phyloP scores from a whole-genome alignment of 2,797 vertebrate genomes.

The Melanogrammus aeglefinus region DNA sequence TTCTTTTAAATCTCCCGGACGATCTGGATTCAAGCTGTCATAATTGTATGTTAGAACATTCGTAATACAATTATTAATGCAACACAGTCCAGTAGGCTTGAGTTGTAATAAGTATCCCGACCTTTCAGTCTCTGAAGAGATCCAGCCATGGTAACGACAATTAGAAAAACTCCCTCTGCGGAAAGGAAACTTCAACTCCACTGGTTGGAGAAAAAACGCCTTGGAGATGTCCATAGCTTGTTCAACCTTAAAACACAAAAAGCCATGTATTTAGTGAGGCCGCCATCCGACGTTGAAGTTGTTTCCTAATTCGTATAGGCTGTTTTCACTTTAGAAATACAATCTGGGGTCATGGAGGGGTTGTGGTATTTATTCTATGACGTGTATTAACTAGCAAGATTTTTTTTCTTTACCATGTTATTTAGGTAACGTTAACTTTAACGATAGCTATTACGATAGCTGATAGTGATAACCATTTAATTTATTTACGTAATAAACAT shows the following conservation, averaged over 20 bases:
- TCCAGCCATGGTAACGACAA: conserved; percentile 67
- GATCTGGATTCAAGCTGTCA: conserved; percentile 66
- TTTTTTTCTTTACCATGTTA: too few species aligned
- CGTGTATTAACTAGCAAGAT: too few species aligned
- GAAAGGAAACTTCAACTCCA: conserved; percentile 59
- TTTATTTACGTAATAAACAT: too few species aligned
- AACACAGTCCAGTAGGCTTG: background rate
- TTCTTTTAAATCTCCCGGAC: conserved; percentile 74
- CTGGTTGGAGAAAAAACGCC: conserved; percentile 71
- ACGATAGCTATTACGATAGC: too few species aligned
- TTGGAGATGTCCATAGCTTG: conserved; percentile 53
- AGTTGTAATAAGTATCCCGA: background rate
- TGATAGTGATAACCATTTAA: too few species aligned
- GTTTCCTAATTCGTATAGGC: background rate
- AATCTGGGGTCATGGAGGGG: too few species aligned
- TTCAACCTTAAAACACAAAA: conserved; percentile 53
- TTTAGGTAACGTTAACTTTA: too few species aligned
- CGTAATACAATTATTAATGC: background rate
- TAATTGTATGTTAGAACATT: background rate
- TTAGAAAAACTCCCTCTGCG: conserved; percentile 38
- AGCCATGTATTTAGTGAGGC: background rate
- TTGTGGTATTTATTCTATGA: too few species aligned
- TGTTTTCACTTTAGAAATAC: too few species aligned
- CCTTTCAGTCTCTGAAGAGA: conserved; percentile 64
- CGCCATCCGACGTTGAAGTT: background rate